phyloP scores from a whole-genome alignment of 2,888 invertebrate genomes.

The Aphrophora alni region DNA sequence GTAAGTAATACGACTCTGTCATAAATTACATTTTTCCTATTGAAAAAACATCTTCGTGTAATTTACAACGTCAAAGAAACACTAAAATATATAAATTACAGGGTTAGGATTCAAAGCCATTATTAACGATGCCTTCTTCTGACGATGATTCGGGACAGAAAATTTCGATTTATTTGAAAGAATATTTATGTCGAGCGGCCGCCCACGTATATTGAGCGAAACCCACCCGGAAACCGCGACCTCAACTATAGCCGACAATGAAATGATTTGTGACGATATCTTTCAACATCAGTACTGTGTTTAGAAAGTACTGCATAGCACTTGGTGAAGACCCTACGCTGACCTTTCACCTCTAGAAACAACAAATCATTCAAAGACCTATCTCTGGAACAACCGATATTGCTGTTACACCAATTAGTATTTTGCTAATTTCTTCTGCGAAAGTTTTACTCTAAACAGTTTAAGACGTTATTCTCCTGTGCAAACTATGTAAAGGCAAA shows the following conservation, averaged over 20 bases:
- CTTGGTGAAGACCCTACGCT: neutral
- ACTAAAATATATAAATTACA: neutral
- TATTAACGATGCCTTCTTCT: neutral
- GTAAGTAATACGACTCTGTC: too few species aligned
- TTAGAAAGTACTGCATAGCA: neutral
- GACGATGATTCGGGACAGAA: neutral
- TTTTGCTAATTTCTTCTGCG: neutral
- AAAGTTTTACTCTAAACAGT: too few species aligned
- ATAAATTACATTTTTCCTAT: too few species aligned
- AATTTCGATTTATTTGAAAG: neutral
- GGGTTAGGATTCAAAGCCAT: neutral
- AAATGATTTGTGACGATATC: neutral
- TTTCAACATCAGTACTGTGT: neutral
- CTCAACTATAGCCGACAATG: neutral
- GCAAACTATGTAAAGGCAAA: too few species aligned
- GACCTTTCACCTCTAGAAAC: neutral
- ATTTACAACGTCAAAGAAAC: neutral
- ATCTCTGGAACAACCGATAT: neutral
- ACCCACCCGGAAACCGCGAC: slow-evolving; percentile 4
- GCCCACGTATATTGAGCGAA: neutral
- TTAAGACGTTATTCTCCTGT: too few species aligned
- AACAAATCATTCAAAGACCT: neutral
- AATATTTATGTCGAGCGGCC: neutral
- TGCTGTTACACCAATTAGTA: neutral
- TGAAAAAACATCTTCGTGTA: neutral